phyloP scores from a whole-genome alignment of 2,113 vertebrate genomes.

The Cygnus atratus region DNA sequence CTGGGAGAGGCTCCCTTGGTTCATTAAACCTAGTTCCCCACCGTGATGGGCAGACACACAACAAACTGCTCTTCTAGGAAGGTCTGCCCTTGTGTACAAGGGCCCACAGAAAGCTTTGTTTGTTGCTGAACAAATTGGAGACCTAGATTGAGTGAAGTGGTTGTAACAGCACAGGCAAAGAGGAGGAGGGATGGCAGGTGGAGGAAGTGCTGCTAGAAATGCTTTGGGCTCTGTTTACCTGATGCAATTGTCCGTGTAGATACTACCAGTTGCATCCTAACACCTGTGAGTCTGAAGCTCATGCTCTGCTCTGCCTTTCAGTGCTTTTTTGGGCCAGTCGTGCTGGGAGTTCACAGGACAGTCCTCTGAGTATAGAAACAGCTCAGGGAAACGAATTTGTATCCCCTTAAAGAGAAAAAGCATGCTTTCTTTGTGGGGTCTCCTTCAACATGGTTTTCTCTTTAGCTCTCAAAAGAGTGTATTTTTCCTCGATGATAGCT shows the following conservation, averaged over 20 bases:
- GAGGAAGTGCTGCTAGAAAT: not conserved
- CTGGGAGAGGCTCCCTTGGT: not conserved
- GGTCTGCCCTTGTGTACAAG: not conserved
- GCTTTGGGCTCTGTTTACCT: not conserved
- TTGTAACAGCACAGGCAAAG: not conserved
- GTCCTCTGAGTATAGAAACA: not conserved
- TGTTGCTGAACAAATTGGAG: not conserved
- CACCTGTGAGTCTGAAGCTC: not conserved
- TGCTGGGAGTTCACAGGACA: not conserved
- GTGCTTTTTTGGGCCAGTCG: not conserved
- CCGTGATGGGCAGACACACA: rapidly evolving
- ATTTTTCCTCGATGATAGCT: not conserved
- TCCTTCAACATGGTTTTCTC: not conserved
- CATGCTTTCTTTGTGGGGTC: not conserved
- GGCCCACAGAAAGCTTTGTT: not conserved
- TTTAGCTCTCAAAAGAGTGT: not conserved
- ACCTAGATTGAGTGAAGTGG: not conserved
- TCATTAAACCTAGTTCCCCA: not conserved
- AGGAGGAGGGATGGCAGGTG: not conserved
- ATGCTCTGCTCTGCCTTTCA: not conserved
- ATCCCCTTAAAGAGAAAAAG: not conserved
- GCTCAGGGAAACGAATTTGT: not conserved
- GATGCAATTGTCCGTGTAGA: not conserved
- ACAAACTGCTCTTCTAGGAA: not conserved
- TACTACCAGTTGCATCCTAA: not conserved